Conservation (phyloP, 2,797 vertebrate species). For the Typhlichthys eigenmanni region DNA sequence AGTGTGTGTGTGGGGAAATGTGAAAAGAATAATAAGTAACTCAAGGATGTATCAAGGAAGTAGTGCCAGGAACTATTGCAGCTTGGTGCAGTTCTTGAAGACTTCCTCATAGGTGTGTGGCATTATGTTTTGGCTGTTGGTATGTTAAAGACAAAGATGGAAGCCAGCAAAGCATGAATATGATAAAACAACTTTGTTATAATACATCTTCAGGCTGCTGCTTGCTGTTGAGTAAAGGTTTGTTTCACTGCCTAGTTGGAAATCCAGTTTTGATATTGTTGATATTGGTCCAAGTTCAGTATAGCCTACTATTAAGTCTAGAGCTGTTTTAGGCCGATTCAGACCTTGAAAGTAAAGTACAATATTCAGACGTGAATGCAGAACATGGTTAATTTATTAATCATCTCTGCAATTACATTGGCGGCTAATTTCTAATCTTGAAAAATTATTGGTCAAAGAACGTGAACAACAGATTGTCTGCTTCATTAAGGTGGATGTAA, state of each 20-base stretch:
- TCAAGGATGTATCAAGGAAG: background rate
- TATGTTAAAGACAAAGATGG: background rate
- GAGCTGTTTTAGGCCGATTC: no score
- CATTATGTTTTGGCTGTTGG: conserved; percentile 1
- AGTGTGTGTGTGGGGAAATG: background rate
- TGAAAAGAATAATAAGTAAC: background rate
- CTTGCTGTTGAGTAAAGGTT: background rate
- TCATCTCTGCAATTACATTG: background rate
- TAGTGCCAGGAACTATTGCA: background rate
- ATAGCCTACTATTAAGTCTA: no score
- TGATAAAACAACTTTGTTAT: conserved; percentile 3
- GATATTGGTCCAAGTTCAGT: no score
- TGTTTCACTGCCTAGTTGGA: background rate
- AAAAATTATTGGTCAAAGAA: no score
- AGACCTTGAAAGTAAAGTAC: no score
- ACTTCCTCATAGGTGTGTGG: conserved; percentile 44
- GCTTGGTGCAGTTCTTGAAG: conserved; percentile 3
- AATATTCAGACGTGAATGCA: no score
- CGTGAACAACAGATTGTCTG: no score
- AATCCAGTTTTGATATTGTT: no score
- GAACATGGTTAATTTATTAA: background rate
- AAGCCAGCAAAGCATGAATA: no score
- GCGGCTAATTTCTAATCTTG: no score
- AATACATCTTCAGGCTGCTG: background rate
- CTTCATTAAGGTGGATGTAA: no score